Conservation (phyloP, 1,140 invertebrate species). For the Thaumatotibia leucotreta region DNA sequence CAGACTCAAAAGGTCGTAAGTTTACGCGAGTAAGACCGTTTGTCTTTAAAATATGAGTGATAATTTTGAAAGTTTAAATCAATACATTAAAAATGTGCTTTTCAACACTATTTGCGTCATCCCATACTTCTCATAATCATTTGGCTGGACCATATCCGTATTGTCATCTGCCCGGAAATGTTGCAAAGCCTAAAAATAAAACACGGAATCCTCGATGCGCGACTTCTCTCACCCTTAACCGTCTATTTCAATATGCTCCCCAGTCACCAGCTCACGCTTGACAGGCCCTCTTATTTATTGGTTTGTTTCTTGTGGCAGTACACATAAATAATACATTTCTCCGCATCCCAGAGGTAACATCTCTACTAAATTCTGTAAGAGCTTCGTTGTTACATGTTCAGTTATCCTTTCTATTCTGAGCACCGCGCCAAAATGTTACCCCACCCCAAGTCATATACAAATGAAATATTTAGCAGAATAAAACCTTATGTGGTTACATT, state of each 20-base stretch:
- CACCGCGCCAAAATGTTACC: background rate
- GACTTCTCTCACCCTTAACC: background rate
- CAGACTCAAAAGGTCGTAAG: no score
- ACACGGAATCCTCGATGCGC: background rate
- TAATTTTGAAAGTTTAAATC: no score
- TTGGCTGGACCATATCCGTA: no score
- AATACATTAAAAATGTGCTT: no score
- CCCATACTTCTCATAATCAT: no score
- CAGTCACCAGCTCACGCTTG: background rate
- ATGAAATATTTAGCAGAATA: background rate
- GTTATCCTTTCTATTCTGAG: conserved; percentile 5
- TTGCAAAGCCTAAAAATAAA: background rate
- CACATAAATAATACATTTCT: conserved; percentile 14
- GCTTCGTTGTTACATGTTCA: background rate
- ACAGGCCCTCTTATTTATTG: conserved; percentile 5
- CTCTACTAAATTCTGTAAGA: conserved; percentile 11
- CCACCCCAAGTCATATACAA: background rate
- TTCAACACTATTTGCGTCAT: no score
- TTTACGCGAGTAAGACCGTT: no score
- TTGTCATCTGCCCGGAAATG: no score
- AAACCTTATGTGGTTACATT: background rate
- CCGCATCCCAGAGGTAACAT: conserved; percentile 5
- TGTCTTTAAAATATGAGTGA: no score
- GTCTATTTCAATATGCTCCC: background rate
- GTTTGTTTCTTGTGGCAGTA: conserved; percentile 9